Evolutionary conservation across 2,113 vertebrate species (phyloP).

Genomic region (Tragelaphus imberbis): DNA sequence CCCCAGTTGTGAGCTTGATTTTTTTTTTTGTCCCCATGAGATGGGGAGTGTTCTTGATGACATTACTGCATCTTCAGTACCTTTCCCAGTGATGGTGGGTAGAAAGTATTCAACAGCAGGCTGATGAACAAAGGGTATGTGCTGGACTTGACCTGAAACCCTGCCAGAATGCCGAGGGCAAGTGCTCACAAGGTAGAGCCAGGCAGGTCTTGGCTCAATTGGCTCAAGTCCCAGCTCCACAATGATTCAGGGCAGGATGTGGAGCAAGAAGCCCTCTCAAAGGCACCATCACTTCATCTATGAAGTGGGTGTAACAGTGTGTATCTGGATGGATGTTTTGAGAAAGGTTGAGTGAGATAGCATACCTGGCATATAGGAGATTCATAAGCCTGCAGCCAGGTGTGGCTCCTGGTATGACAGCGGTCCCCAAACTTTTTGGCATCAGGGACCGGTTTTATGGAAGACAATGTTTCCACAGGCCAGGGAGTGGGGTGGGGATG

Average conservation of each 20-base stretch:
- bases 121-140: background rate
- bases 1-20: accelerated
- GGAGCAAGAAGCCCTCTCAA: background rate
- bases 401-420: background rate
- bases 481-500: background rate
- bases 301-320: background rate
- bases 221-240: background rate
- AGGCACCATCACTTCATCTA: background rate
- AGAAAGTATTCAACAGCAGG: background rate
- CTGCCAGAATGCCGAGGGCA: accelerated
- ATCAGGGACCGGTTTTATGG: background rate
- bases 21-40: background rate
- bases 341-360: background rate
- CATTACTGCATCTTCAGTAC: background rate
- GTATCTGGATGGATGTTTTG: background rate
- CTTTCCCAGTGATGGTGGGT: background rate
- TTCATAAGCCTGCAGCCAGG: background rate
- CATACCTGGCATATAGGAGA: accelerated
- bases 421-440: background rate
- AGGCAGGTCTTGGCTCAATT: background rate
- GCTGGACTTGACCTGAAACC: background rate
- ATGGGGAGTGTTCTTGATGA: accelerated
- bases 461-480: background rate
- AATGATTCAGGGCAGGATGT: accelerated
- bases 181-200: background rate